These are phyloP conservation scores for Pogonocichla stellata DNA, from an alignment of 2,113 vertebrate species.

Conservation along the genomic window DNA sequence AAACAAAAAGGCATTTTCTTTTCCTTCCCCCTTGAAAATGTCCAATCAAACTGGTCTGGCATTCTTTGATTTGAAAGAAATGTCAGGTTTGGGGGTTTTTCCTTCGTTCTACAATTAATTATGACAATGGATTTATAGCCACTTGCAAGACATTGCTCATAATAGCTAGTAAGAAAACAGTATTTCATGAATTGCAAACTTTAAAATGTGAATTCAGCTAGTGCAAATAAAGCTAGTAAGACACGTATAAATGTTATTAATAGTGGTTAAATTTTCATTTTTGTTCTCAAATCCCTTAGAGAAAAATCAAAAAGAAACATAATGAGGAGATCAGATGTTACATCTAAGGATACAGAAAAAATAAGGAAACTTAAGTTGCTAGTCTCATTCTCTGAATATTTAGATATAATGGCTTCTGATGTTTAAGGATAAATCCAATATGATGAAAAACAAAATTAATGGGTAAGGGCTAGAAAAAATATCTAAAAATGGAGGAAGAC, in stretches of 20 bases:
- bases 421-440: background rate
- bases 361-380: background rate
- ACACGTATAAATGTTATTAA: background rate
- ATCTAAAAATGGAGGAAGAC: background rate
- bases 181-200: background rate
- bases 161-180: background rate
- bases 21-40: background rate
- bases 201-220: background rate
- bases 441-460: background rate
- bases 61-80: slow-evolving; percentile 8
- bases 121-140: background rate
- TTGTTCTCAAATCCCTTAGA: background rate
- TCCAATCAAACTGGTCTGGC: background rate
- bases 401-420: background rate
- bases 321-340: background rate
- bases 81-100: background rate
- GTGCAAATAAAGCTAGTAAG: background rate
- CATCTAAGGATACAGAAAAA: background rate
- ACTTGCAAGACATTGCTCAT: background rate
- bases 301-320: background rate
- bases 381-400: background rate
- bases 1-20: background rate
- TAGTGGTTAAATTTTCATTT: background rate
- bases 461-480: background rate
- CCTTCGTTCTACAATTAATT: background rate